Base-by-base conservation (phyloP, 2,113 vertebrate genomes). In the Morphnarchus princeps region DNA sequence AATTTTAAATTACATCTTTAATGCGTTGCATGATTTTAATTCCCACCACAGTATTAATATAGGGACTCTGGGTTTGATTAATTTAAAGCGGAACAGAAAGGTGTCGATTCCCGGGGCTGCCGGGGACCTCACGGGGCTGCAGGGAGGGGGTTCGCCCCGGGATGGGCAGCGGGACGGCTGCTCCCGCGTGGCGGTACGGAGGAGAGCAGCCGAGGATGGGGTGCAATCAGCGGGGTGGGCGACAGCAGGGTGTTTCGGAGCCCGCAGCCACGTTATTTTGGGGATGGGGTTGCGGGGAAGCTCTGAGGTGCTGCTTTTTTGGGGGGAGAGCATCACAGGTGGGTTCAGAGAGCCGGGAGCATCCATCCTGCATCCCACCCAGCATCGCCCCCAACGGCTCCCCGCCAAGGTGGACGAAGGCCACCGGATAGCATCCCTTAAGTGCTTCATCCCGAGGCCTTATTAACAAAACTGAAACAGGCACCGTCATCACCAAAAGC, bases 1-100 rank as follows among this genome's bases (percentile, higher is more conserved):
- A 98, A 98, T 98, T 98, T 98, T 98, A 98, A 98, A 98, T 98
- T 98, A 98, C 98, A 98, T 98, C 98, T 98, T 98, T 98, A 98
- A 98, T 98, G 98, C 97, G 67, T 98, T 98, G 98, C 98, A 98
- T 98, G 98, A 98, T 98, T 98, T 98, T 98, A 98, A 98, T 98
- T 98, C 98, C 97, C 98, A 97, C 97, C 97, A 85, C 97, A 97
- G 98, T 98, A 98, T 98, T 98, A 98, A 98, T 98, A 98, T 74
- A 82, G 97, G 97, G 90, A 17, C 97, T 82, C 79, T 95, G 97
- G 96, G 95, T 97, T 98, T 98, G 98, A 98, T 98, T 98, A 98
- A 98, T 98, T 98, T 97, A 93, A 94, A 98, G 96, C 87, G 77
- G 98, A 98, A 97, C 95, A 92, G 98, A 98, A 98, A 98, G 98